These are phyloP conservation scores for Eriosoma lanigerum DNA, from an alignment of 1,140 invertebrate species.

Conservation along the genomic window DNA sequence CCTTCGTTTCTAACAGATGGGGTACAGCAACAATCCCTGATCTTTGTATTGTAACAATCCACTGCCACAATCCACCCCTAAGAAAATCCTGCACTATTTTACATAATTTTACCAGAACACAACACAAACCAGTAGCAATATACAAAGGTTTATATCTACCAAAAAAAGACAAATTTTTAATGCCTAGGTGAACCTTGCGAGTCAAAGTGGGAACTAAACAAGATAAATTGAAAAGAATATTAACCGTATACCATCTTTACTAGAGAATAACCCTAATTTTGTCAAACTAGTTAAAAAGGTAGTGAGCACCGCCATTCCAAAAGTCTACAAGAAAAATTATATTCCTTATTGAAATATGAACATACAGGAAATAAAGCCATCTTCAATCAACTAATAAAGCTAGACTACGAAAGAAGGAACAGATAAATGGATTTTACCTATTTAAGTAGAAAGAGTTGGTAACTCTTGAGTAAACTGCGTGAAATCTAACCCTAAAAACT, in stretches of 20 bases:
- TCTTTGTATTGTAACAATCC: neutral
- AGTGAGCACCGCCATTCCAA: neutral
- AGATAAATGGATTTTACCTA: neutral
- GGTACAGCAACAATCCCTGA: neutral
- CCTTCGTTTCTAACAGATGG: neutral
- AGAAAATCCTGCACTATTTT: neutral
- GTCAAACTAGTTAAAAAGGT: constrained; percentile 5
- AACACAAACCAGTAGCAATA: neutral
- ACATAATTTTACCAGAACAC: neutral
- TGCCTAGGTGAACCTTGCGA: neutral
- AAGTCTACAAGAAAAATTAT: neutral
- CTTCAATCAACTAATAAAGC: neutral
- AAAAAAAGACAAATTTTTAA: neutral
- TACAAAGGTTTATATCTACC: neutral
- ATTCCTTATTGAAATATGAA: constrained; percentile 6
- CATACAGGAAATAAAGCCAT: neutral
- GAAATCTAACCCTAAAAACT: neutral
- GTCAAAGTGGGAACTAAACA: neutral
- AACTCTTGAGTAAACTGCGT: neutral
- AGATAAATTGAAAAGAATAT: neutral
- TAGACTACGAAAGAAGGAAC: neutral
- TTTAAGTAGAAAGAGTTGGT: constrained; percentile 3
- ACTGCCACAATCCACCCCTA: neutral
- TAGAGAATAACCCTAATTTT: neutral
- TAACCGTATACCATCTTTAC: neutral